Base-by-base conservation (phyloP, 2,888 invertebrate species). In the Thalpophila matura region DNA sequence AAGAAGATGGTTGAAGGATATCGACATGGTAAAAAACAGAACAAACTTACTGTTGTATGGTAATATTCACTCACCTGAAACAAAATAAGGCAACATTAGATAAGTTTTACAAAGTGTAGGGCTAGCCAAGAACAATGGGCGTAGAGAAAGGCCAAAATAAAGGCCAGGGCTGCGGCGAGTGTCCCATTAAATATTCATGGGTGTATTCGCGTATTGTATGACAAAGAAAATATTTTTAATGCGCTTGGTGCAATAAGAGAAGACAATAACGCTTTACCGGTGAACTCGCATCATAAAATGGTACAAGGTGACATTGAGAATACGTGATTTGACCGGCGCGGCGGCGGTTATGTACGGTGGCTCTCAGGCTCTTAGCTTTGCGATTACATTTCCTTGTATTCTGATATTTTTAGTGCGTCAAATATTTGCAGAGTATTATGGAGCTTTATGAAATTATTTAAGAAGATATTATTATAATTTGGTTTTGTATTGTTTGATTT, bases 121-220 rank as follows among this genome's bases (percentile, higher is more conserved):
- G 80, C 74, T 76, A 75, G 72, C 65, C 67, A 74, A 85, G 89
- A 93, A 92, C 91, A 93, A 92, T 90, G 83, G 88, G 78, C 83
- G 80, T 73, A 81, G 86, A 84, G 85, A 87, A 90, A 91, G 89
- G 88, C 89, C 83, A 89, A 90, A 90, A 90, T 89, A 91, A 93
- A 92, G 93, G 93, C 92, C 93, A 87, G 78, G 89, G 86, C 80
- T 88, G 80, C 74, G 84, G 83, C 82, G 83, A 80, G 82, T 81
- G 80, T 81, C 78, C 82, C 85, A 91, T 91, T 91, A 91, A 87
- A 91, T 91, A 93, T 93, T 91, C 91, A 93, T 92, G 86, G 85
- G 80, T 84, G 85, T 85, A 89, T 88, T 89, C 89, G 89, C 90
- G 85, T 87, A 86, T 85, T 81, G 86, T 85, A 84, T 83, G 82